Evolutionary conservation across 2,888 invertebrate species (phyloP), one percentile per base, ranked within the genome.

Genomic region (Phengaris alcon): DNA sequence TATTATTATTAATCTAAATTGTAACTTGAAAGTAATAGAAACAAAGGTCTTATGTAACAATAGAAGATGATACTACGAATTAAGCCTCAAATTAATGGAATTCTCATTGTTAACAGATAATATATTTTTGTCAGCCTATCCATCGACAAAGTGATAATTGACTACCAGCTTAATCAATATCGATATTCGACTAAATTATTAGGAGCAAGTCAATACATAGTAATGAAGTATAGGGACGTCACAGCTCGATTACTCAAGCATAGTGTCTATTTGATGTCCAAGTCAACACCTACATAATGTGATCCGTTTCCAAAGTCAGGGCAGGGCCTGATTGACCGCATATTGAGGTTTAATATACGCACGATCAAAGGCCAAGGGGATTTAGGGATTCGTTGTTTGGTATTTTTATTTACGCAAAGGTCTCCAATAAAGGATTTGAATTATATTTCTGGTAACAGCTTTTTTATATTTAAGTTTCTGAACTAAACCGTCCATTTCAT

Each of bases 281-380:
- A 83, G 88, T 89, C 88, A 88, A 90, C 88, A 88, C 87, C 86
- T 90, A 81, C 81, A 88, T 87, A 89, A 91, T 87, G 85, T 85
- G 89, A 90, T 89, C 85, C 82, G 82, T 83, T 84, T 86, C 87
- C 84, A 83, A 85, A 85, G 86, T 55, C 73, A 52, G 86, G 88
- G 87, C 84, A 52, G 86, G 88, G 87, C 84, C 84, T 84, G 82
- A 80, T 82, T 84, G 87, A 87, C 88, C 89, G 86, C 87, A 82
- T 82, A 80, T 80, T 86, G 88, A 80, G 88, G 90, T 87, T 77
- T 79, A 77, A 79, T 79, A 78, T 76, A 76, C 64, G 76, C 77
- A 79, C 80, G 80, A 81, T 82, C 81, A 81, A 81, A 80, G 81
- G 64, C 15, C 51, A 64, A 22, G 22, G 72, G 72, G 15, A 22